These are phyloP conservation scores for Onthophagus taurus DNA, from an alignment of 1,140 invertebrate genomes.

Conservation along the genomic window DNA sequence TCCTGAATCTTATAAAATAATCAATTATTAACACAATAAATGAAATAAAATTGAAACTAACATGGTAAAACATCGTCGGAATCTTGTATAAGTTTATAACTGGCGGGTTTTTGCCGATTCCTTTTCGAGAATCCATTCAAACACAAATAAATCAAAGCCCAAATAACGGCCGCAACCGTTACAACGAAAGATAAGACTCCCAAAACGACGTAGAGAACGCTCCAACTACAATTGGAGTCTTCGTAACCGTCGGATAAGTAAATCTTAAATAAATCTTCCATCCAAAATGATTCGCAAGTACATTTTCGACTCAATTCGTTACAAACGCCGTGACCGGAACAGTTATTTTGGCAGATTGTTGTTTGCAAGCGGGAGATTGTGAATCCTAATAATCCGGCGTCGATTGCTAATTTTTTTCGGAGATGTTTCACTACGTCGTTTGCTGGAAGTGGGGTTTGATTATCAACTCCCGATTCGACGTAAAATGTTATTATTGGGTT, in stretches of 20 bases:
- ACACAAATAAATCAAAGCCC: conserved; percentile 60
- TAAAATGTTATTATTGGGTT: conserved; percentile 53
- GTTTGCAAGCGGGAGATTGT: conserved; percentile 70
- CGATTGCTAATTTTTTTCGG: conserved; percentile 57
- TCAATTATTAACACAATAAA: conserved; percentile 4
- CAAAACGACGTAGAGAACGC: conserved; percentile 77
- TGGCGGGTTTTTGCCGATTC: conserved; percentile 39
- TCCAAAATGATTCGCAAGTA: conserved; percentile 92
- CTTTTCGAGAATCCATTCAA: conserved; percentile 47
- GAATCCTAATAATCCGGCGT: conserved; percentile 62
- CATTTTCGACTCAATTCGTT: conserved; percentile 75
- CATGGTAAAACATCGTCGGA: conserved; percentile 46
- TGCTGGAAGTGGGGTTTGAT: conserved; percentile 28
- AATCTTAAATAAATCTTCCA: conserved; percentile 59
- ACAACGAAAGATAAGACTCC: conserved; percentile 56
- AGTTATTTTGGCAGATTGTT: conserved; percentile 83
- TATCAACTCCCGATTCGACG: conserved; percentile 37
- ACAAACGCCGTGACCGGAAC: conserved; percentile 85
- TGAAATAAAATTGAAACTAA: conserved; percentile 29
- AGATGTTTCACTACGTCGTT: conserved; percentile 38
- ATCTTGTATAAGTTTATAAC: conserved; percentile 53
- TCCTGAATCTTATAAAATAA: conserved; percentile 25
- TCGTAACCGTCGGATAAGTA: conserved; percentile 47
- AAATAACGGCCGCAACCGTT: conserved; percentile 53
- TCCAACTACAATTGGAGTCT: conserved; percentile 81